phyloP scores from a whole-genome alignment of 2,113 vertebrate species.

The Cichladusa arquata region DNA sequence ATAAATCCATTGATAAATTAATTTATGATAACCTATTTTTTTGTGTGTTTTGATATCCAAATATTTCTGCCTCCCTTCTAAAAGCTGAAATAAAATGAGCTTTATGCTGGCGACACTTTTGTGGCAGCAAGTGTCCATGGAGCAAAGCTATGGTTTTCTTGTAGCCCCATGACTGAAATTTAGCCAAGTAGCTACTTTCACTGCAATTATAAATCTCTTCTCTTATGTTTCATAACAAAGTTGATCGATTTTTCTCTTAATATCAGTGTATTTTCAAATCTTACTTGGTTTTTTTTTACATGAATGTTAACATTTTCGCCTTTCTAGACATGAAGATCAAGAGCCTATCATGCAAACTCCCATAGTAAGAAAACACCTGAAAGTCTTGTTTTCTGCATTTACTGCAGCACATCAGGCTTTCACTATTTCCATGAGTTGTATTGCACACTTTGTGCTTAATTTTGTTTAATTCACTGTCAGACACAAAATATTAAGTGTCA shows the following conservation, averaged over 20 bases:
- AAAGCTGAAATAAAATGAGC: not conserved
- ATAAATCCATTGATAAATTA: not conserved
- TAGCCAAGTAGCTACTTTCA: not conserved
- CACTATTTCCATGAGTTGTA: not conserved
- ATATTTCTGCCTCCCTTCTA: not conserved
- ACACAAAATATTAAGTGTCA: conserved; percentile 12
- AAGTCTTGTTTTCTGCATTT: not conserved
- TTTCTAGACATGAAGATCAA: not conserved
- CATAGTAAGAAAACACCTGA: too few relatives aligned
- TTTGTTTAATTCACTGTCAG: not conserved
- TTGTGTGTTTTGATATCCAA: not conserved
- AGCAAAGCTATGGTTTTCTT: not conserved
- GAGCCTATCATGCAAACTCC: not conserved
- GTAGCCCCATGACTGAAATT: fast-evolving
- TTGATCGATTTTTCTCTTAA: not conserved
- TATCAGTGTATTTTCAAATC: not conserved
- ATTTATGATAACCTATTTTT: not conserved
- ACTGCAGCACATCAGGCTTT: not conserved
- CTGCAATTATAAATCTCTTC: not conserved
- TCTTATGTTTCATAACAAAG: not conserved
- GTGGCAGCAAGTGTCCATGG: not conserved
- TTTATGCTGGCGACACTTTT: not conserved
- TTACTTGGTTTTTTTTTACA: not conserved
- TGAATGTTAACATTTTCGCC: not conserved
- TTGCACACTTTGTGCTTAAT: not conserved